Evolutionary conservation across 2,888 invertebrate species (phyloP), one percentile per base, ranked within the genome.

Genomic region (Mycogona germanica): DNA sequence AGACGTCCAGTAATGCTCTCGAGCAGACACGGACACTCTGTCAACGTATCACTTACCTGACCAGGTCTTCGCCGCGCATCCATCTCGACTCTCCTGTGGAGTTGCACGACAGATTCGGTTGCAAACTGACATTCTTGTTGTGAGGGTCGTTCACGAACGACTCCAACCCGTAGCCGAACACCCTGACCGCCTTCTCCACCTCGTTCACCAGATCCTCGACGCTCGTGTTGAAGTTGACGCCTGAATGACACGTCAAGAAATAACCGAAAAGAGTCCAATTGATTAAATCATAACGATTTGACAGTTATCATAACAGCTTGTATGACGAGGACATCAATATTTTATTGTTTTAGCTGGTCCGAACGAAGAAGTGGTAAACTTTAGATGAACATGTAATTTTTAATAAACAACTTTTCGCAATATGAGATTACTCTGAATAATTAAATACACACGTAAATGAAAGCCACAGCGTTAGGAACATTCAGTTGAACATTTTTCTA

Each of bases 191-290:
- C 40, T 87, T 87, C 17, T 85, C 83, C 59, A 92, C 89, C 71
- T 91, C 88, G 63, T 81, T 82, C 64, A 87, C 83, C 51, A 92
- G 71, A 48, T 85, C 84, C 17, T 79, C 75, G 62, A 84, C 84
- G 55, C 84, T 85, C 47, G 91, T 92, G 67, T 91, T 88, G 66
- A 91, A 92, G 69, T 92, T 89, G 2, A 92, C 89, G 56, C 91
- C 85, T 65, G n/a, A n/a, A n/a, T n/a, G n/a, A n/a, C n/a, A n/a
- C n/a, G n/a, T n/a, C n/a, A n/a, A n/a, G n/a, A 52, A 25, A 51
- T 19, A 9, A 35, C 35, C 9, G 35, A 9, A 9, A n/a, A n/a
- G n/a, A n/a, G n/a, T n/a, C n/a, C n/a, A n/a, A n/a, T n/a, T n/a
- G n/a, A n/a, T n/a, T n/a, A n/a, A n/a, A n/a, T n/a, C n/a, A n/a